phyloP scores from a whole-genome alignment of 2,888 invertebrate genomes.

The Trissolcus brochymenae region DNA sequence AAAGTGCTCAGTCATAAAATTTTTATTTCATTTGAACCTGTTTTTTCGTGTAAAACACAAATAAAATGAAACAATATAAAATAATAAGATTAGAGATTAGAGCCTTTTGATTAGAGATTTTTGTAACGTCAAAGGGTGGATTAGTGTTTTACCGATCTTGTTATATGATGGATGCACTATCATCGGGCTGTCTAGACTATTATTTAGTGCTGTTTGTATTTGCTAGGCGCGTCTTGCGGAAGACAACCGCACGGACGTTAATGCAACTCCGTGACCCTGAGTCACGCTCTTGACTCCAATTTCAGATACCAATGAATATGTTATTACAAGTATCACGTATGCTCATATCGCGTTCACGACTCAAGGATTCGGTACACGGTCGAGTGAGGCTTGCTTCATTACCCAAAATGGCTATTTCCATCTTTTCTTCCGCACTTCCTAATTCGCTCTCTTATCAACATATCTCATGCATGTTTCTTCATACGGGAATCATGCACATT shows the following conservation, averaged over 20 bases:
- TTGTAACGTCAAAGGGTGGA: too few species aligned
- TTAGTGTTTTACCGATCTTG: background rate
- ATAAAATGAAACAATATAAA: too few species aligned
- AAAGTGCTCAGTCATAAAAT: too few species aligned
- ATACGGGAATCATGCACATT: too few species aligned
- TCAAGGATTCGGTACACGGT: conserved; percentile 55
- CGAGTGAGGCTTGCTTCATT: conserved; percentile 16
- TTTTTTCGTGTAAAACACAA: too few species aligned
- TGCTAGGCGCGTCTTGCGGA: conserved; percentile 31
- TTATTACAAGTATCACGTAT: conserved; percentile 29
- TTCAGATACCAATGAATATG: conserved; percentile 45
- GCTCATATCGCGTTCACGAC: conserved; percentile 21
- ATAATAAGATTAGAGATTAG: too few species aligned
- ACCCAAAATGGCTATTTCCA: conserved; percentile 44
- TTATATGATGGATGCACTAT: conserved; percentile 22
- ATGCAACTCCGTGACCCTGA: conserved; percentile 36
- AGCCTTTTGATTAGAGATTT: too few species aligned
- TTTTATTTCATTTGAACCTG: too few species aligned
- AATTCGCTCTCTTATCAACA: conserved; percentile 11
- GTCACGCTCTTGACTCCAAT: conserved; percentile 48
- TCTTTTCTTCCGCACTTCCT: conserved; percentile 43
- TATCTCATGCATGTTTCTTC: too few species aligned
- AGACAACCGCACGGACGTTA: conserved; percentile 27
- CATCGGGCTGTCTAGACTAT: conserved; percentile 12
- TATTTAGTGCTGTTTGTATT: conserved; percentile 41